A percentile compares a stretch with the other conserved stretches of the same genome.
Conservation (phyloP, 1,140 invertebrate species). For the Drosophila takahashii region DNA sequence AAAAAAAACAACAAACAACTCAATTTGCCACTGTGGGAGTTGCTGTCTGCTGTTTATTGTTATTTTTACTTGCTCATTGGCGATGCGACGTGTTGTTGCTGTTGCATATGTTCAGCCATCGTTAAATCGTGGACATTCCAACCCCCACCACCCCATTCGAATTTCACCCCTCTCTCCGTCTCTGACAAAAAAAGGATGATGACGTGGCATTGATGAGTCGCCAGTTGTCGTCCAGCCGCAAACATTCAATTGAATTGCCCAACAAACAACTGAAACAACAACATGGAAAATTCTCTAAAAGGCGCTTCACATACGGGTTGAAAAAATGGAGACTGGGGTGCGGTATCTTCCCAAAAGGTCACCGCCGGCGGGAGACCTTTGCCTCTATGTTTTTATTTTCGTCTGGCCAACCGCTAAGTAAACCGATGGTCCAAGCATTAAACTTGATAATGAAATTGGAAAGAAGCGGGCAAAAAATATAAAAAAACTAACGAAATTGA, state of each 20-base stretch:
- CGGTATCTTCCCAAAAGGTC: constrained; percentile 38
- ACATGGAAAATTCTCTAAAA: constrained; percentile 19
- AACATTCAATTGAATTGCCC: constrained; percentile 67
- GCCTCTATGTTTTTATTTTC: constrained; percentile 23
- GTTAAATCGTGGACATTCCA: constrained; percentile 35
- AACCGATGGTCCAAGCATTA: constrained; percentile 57
- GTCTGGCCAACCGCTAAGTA: constrained; percentile 51
- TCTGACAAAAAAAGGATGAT: constrained; percentile 27
- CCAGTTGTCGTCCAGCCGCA: constrained; percentile 57
- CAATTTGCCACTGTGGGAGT: constrained; percentile 41
- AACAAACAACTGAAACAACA: constrained; percentile 43
- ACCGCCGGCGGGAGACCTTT: constrained; percentile 37
- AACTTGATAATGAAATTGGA: constrained; percentile 76
- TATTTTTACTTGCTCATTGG: constrained; percentile 19
- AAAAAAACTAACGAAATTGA: neutral
- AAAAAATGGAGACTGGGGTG: neutral
- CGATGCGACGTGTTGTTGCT: constrained; percentile 4
- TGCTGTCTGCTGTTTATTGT: constrained; percentile 18
- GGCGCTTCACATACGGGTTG: constrained; percentile 30
- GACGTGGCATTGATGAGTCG: constrained; percentile 49
- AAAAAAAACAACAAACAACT: constrained; percentile 40
- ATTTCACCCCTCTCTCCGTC: constrained; percentile 3
- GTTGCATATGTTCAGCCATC: constrained; percentile 42
- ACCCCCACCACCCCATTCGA: constrained; percentile 5
- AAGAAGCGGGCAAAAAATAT: constrained; percentile 28